A percentile compares a stretch with the other conserved stretches of the same genome.
phyloP scores from a whole-genome alignment of 2,797 vertebrate species.

The Intellagama lesueurii region DNA sequence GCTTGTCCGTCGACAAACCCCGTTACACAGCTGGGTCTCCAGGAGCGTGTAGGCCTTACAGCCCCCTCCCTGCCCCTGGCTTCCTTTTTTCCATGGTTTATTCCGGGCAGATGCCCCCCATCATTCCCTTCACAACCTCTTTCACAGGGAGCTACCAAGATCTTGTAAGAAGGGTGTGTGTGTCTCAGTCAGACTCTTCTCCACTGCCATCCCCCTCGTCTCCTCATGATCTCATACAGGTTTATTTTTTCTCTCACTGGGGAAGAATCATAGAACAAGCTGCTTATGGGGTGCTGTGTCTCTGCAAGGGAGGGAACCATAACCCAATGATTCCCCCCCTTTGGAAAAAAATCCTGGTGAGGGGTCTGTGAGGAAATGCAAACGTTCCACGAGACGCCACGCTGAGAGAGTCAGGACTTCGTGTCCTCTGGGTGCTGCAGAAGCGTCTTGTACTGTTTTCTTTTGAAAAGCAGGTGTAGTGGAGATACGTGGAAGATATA shows the following conservation, averaged over 20 bases:
- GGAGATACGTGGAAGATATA: too few species aligned
- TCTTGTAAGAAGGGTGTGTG: rapidly evolving
- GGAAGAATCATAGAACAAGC: background rate
- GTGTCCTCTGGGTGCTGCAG: too few species aligned
- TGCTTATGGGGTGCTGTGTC: background rate
- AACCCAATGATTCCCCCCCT: too few species aligned
- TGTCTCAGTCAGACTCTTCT: background rate
- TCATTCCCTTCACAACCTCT: background rate
- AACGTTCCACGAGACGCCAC: too few species aligned
- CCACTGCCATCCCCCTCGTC: background rate
- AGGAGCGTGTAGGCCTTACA: background rate
- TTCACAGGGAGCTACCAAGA: background rate
- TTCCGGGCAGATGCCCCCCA: background rate
- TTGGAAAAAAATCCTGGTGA: too few species aligned
- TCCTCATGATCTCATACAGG: too few species aligned
- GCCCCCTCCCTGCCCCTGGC: background rate
- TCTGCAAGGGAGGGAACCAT: background rate
- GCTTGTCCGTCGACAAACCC: constrained; percentile 74
- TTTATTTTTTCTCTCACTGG: rapidly evolving
- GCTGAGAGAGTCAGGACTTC: too few species aligned
- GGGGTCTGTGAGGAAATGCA: too few species aligned
- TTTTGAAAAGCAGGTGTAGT: too few species aligned
- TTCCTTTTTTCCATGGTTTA: background rate
- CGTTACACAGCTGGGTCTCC: constrained; percentile 29
- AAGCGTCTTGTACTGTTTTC: too few species aligned